Base-by-base conservation (phyloP, 2,888 invertebrate species). In the Copidosoma aretas region DNA sequence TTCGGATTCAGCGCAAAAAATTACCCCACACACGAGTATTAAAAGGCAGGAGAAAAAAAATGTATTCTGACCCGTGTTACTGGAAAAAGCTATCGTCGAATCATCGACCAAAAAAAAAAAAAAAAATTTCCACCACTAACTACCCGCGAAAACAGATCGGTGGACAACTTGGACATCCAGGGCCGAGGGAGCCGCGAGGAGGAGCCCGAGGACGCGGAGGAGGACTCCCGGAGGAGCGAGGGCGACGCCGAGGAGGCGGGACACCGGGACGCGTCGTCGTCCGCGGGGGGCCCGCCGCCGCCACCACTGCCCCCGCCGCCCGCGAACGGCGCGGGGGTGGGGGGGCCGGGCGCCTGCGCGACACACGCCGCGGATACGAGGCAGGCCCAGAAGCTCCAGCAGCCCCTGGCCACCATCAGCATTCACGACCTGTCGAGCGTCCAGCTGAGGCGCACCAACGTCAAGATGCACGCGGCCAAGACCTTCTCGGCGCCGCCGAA, bases 341-440 rank as follows among this genome's bases (percentile, higher is more conserved):
- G n/a, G n/a, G n/a, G n/a, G n/a, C n/a, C n/a, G n/a, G n/a, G n/a
- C n/a, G n/a, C n/a, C n/a, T n/a, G n/a, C n/a, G n/a, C n/a, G n/a
- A n/a, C n/a, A n/a, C n/a, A n/a, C n/a, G 68, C 71, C n/a, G 21
- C 39, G 1, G 3, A 25, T n/a, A 43, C 32, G 84, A 86, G 70
- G 78, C 84, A 24, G 85, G 86, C 51, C 84, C 63, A 64, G 15
- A 84, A 22, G 84, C 87, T 56, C 89, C 88, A 77, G 12, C 94
- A 94, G 80, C 94, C 94, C 0, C 84, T 94, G n/a, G 92, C 93
- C 0, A 91, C 93, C 63, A 95, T 95, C 82, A 94, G 93, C 81
- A 92, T 91, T 78, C 93, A 94, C 74, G 94, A 95, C 78, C 87
- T 95, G 41, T 91, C 93, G 76, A 92, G 94, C 71, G 94, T 95